phyloP scores from a whole-genome alignment of 2,113 vertebrate genomes.

The Psammodynastes pulverulentus region DNA sequence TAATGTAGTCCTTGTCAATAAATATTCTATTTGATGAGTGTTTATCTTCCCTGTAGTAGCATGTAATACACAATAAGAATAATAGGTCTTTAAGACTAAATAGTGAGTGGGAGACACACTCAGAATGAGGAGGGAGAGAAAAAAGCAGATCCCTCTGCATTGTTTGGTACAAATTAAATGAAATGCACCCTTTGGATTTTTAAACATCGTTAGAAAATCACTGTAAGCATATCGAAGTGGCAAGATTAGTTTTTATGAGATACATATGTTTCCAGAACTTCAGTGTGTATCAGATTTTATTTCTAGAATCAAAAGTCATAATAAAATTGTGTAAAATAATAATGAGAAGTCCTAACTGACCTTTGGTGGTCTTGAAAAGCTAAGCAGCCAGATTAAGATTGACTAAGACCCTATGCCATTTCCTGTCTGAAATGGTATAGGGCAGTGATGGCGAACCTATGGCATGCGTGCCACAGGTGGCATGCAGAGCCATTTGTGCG shows the following conservation, averaged over 20 bases:
- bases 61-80: slow-evolving; percentile 63
- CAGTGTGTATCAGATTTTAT: not conserved
- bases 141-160: slow-evolving; percentile 37
- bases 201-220: not conserved
- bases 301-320: not conserved
- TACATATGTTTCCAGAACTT: not conserved
- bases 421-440: not conserved
- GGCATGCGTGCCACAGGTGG: no score
- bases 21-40: slow-evolving; percentile 63
- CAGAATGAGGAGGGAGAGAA: not conserved
- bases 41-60: slow-evolving; percentile 52
- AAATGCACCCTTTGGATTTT: not conserved
- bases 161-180: slow-evolving; percentile 46
- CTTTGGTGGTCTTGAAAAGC: not conserved
- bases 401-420: not conserved
- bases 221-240: not conserved
- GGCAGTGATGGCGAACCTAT: no score
- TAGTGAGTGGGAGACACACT: not conserved
- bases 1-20: slow-evolving; percentile 55
- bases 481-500: no score
- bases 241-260: not conserved
- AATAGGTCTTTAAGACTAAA: slow-evolving; percentile 31
- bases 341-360: not conserved
- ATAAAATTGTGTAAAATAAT: not conserved
- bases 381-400: not conserved